Evolutionary conservation across 2,797 vertebrate species (phyloP), one percentile per base, ranked within the genome.

Genomic region (Etheostoma perlongum): DNA sequence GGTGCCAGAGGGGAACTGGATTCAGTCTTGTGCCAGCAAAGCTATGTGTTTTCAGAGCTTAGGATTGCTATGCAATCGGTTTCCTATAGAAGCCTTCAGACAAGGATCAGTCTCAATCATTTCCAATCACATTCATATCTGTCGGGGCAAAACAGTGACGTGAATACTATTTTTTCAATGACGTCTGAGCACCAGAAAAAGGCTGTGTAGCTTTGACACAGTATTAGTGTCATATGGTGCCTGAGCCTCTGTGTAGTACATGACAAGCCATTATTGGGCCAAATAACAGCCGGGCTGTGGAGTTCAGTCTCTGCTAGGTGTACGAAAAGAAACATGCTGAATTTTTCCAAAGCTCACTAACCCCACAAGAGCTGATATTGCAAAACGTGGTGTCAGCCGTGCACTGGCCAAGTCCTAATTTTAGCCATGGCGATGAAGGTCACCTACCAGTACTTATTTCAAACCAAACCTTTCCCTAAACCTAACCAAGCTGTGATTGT

Each of bases 111-210:
- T 66, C 42, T 51, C 40, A 64, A 44, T 66, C 21, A 68, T 27
- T 42, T 62, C 18, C 52, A 54, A 14, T 49, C 12, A 19, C n/a
- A 33, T 79, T 75, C 48, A 21, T 51, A 52, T 58, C 40, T 64
- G 53, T 69, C 0, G 2, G 27, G 30, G 36, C 44, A 13, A 60
- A 58, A 55, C 71, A 18, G 12, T 53, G 5, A 1, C 8, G 54
- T 74, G 83, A 85, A 88, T 77, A 87, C 83, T 68, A 54, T 71
- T 81, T 72, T 81, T 73, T 78, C 48, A 33, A 78, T 67, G 64
- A 69, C 66, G 25, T 68, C 44, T 79, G 64, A 82, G 69, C 51
- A 78, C 46, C 52, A 40, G 10, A 65, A 54, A 74, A 44, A 23
- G 48, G 11, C 42, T 52, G 48, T 21, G 40, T 23, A 54, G 55